Evolutionary conservation across 2,113 vertebrate species (phyloP).

Genomic region (Planiliza haematocheilus): DNA sequence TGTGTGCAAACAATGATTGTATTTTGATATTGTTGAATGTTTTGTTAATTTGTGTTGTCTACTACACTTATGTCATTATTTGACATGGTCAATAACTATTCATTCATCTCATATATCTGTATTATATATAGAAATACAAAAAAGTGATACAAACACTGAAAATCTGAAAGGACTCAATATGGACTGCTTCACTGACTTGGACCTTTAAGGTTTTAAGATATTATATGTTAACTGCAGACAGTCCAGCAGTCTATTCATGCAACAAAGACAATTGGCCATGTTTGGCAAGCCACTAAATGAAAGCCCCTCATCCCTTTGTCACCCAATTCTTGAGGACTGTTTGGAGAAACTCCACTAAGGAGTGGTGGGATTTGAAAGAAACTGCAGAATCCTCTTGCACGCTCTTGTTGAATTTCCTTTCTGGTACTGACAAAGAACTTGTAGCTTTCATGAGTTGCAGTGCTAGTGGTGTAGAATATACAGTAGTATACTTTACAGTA

Average conservation of each 20-base stretch:
- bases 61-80: slow-evolving; percentile 26
- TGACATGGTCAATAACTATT: slow-evolving; percentile 12
- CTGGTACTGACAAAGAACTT: background rate
- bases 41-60: slow-evolving; percentile 6
- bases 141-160: too few species aligned
- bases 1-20: slow-evolving; percentile 32
- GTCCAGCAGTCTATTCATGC: slow-evolving; percentile 33
- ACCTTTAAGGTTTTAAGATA: slow-evolving; percentile 40
- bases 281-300: slow-evolving; percentile 19
- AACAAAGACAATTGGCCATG: slow-evolving; percentile 28
- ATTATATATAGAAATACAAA: too few species aligned
- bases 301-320: slow-evolving; percentile 24
- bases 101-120: too few species aligned
- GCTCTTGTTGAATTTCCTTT: slow-evolving; percentile 9
- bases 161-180: too few species aligned
- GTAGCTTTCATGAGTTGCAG: slow-evolving; percentile 10
- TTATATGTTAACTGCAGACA: slow-evolving; percentile 15
- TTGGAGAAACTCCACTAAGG: background rate
- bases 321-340: slow-evolving; percentile 16
- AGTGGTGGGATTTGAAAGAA: slow-evolving; percentile 1
- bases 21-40: slow-evolving; percentile 19
- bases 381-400: background rate
- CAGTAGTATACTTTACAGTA: background rate
- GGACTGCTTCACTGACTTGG: background rate
- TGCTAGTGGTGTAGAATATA: too few species aligned